phyloP scores from a whole-genome alignment of 2,113 vertebrate genomes.

The Zosterops japonicus region DNA sequence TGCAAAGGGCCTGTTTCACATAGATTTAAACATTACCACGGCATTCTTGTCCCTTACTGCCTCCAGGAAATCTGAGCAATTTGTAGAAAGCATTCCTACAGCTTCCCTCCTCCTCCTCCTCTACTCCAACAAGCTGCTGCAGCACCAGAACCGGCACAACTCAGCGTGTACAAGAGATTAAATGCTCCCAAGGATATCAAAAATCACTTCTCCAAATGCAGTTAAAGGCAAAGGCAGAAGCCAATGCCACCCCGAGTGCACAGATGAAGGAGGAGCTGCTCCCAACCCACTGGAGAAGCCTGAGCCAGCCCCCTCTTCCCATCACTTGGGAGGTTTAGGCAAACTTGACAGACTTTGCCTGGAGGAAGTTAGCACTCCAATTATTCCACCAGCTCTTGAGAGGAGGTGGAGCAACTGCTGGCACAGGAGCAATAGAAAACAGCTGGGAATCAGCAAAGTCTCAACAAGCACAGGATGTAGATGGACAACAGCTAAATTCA shows the following conservation, averaged over 20 bases:
- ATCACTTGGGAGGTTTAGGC: background rate
- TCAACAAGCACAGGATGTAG: constrained; percentile 59
- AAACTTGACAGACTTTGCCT: constrained; percentile 16
- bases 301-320: background rate
- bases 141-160: background rate
- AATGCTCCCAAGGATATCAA: background rate
- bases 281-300: background rate
- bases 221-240: background rate
- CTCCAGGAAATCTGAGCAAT: constrained; percentile 21
- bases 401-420: constrained; percentile 50
- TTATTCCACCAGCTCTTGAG: constrained; percentile 34
- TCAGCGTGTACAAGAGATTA: background rate
- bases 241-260: background rate
- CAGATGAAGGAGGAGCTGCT: background rate
- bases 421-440: constrained; percentile 55
- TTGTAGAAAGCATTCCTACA: background rate
- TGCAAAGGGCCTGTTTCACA: background rate
- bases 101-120: constrained; percentile 14
- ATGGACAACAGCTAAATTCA: constrained; percentile 63
- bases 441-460: constrained; percentile 62
- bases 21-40: background rate
- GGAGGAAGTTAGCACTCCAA: background rate
- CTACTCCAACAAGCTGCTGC: background rate
- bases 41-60: background rate
- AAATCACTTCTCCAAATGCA: background rate